A percentile compares a stretch with the other conserved stretches of the same genome.
Evolutionary conservation across 2,888 invertebrate species (phyloP).

Genomic region (Drepanosiphum platanoidis): DNA sequence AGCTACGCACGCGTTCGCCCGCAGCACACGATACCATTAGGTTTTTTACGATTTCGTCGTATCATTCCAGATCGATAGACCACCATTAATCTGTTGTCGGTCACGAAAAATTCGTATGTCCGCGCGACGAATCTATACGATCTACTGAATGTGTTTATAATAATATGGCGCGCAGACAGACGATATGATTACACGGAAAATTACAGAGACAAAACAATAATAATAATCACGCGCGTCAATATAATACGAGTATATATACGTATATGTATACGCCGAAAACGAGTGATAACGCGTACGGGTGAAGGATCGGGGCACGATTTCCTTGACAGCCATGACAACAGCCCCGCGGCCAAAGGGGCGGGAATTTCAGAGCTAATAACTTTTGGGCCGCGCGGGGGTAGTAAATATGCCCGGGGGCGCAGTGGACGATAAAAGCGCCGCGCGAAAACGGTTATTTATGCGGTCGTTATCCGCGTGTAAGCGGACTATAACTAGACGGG

Average conservation of each 20-base stretch:
- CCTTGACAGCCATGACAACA: neutral
- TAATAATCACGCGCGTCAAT: no score
- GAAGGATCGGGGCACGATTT: neutral
- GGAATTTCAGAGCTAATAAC: neutral
- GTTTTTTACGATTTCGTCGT: neutral
- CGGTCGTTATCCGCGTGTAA: slow-evolving; percentile 12
- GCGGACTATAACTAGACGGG: neutral
- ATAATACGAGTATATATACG: no score
- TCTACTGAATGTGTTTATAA: no score
- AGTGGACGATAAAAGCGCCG: neutral
- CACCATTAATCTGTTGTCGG: slow-evolving; percentile 25
- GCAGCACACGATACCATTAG: neutral
- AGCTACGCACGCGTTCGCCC: neutral
- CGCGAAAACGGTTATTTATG: slow-evolving; percentile 32
- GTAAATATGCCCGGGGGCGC: neutral
- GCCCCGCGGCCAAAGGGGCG: neutral
- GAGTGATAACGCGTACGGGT: no score
- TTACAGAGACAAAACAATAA: no score
- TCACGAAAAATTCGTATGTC: no score
- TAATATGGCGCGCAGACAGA: no score
- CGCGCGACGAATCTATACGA: no score
- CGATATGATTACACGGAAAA: no score
- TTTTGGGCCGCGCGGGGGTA: neutral
- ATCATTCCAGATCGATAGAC: no score
- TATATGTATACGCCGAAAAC: no score